Percentiles rank a stretch among this genome's conserved stretches.
These are phyloP conservation scores for Anas platyrhynchos DNA, from an alignment of 2,113 vertebrate species.

Conservation along the genomic window DNA sequence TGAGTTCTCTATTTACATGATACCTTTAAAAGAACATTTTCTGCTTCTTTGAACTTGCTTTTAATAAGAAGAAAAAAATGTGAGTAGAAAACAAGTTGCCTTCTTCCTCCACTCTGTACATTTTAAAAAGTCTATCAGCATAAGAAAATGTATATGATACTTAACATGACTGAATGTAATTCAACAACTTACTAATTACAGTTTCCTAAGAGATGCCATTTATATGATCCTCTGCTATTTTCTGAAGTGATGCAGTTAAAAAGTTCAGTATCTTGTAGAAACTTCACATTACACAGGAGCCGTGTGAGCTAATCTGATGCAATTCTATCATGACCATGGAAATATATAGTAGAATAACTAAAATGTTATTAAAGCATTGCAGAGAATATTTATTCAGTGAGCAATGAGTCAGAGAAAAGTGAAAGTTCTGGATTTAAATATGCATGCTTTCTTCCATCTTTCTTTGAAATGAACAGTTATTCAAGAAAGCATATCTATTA, in stretches of 20 bases:
- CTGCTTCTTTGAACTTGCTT: constrained; percentile 29
- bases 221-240: constrained; percentile 5
- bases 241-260: constrained; percentile 29
- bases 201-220: constrained; percentile 44
- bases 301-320: background rate
- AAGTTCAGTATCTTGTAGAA: constrained; percentile 26
- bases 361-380: background rate
- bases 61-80: background rate
- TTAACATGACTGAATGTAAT: background rate
- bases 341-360: background rate
- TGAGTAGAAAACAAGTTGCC: background rate
- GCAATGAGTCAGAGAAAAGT: background rate
- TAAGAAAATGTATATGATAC: background rate
- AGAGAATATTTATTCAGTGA: background rate
- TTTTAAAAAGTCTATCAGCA: background rate
- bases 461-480: background rate
- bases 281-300: background rate
- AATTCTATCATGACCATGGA: background rate
- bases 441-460: background rate
- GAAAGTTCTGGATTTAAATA: background rate
- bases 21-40: constrained; percentile 52
- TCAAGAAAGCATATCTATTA: background rate
- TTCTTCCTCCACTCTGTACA: background rate
- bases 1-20: constrained; percentile 29
- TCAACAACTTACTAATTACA: background rate